Evolutionary conservation across 1,140 invertebrate genomes (phyloP).

Genomic region (Eufriesea mexicana): DNA sequence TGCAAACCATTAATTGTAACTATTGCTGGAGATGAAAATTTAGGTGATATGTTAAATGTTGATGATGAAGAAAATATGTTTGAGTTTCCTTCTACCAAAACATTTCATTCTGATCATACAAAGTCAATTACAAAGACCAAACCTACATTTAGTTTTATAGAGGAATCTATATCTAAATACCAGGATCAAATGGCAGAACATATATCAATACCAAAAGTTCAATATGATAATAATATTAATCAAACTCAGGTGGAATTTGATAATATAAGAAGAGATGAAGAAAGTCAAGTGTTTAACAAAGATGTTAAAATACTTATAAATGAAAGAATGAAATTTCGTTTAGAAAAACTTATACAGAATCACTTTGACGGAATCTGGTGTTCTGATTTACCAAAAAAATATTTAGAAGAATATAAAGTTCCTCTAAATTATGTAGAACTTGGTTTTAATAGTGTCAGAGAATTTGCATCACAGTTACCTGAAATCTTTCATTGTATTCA

Average conservation of each 20-base stretch:
- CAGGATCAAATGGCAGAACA: neutral
- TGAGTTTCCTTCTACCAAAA: neutral
- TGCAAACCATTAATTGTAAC: neutral
- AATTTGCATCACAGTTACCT: slow-evolving; percentile 71
- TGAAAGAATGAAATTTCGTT: slow-evolving; percentile 64
- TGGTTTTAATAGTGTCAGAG: slow-evolving; percentile 73
- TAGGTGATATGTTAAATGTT: neutral
- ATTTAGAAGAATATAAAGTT: slow-evolving; percentile 70
- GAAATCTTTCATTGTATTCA: slow-evolving; percentile 72
- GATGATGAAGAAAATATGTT: slow-evolving; percentile 1
- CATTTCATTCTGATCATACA: too few species aligned
- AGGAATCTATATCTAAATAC: slow-evolving; percentile 38
- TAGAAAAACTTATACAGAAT: slow-evolving; percentile 73
- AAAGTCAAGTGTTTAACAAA: neutral
- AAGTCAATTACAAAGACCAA: neutral
- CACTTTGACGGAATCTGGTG: slow-evolving; percentile 78
- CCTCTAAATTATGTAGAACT: slow-evolving; percentile 71
- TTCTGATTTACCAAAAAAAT: slow-evolving; percentile 71
- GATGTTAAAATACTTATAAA: slow-evolving; percentile 45
- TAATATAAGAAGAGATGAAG: neutral
- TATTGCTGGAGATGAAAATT: slow-evolving; percentile 27
- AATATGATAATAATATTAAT: neutral
- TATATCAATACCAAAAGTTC: neutral
- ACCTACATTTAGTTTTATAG: slow-evolving; percentile 43
- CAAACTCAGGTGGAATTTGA: neutral